Evolutionary conservation across 1,140 invertebrate genomes (phyloP).

Genomic region (Saxidomus purpurata): DNA sequence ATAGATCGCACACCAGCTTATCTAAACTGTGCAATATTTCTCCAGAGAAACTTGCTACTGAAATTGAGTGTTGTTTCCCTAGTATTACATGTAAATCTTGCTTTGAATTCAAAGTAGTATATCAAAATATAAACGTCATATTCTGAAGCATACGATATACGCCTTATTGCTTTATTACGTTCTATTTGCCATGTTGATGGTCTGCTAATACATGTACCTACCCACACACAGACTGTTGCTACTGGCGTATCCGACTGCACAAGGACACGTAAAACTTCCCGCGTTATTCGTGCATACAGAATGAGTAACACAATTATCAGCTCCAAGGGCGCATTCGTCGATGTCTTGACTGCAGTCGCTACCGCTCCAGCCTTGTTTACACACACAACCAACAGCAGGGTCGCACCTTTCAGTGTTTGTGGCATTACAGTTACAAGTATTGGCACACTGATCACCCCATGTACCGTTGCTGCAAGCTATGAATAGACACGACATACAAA

Average conservation of each 20-base stretch:
- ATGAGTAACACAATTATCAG: not conserved
- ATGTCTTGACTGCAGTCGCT: conserved; percentile 30
- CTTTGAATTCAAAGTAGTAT: no score
- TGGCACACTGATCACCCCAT: conserved; percentile 4
- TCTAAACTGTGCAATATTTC: no score
- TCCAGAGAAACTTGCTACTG: no score
- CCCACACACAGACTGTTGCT: not conserved
- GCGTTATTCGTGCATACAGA: conserved; percentile 7
- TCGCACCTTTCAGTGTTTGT: conserved; percentile 39
- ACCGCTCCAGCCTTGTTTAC: conserved; percentile 51
- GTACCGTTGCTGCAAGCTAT: not conserved
- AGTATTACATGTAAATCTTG: no score
- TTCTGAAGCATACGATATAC: no score
- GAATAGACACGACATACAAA: no score
- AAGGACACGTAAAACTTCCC: conserved; percentile 32
- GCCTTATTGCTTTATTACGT: no score
- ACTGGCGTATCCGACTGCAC: not conserved
- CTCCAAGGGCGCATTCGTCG: conserved; percentile 23
- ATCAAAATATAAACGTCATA: no score
- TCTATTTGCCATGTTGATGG: no score
- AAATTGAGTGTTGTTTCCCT: no score
- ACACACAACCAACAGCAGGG: conserved; percentile 52
- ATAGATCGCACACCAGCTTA: no score
- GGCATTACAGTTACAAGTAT: not conserved
- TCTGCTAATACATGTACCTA: conserved; percentile 1